Evolutionary conservation across 2,888 invertebrate species (phyloP).

Genomic region (Sarcophaga caerulescens): DNA sequence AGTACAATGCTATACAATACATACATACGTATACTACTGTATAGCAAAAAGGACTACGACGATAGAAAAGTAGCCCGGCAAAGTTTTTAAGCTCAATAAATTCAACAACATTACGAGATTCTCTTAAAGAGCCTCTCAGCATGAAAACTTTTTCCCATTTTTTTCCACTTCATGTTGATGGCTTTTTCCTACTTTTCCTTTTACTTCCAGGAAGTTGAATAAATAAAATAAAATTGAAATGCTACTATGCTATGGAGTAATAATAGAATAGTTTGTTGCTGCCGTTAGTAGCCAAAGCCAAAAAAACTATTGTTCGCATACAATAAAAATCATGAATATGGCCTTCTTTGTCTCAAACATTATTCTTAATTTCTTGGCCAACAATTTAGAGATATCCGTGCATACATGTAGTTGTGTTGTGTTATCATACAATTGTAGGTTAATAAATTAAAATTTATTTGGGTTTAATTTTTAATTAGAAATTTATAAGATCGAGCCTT

Average conservation of each 20-base stretch:
- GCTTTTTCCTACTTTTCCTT: slow-evolving; percentile 26
- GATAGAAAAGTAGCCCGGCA: slow-evolving; percentile 67
- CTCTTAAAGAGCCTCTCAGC: slow-evolving; percentile 67
- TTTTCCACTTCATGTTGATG: slow-evolving; percentile 10
- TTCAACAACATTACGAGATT: slow-evolving; percentile 70
- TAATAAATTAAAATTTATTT: no score
- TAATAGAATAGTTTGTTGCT: neutral
- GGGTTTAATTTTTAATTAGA: no score
- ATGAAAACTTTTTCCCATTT: slow-evolving; percentile 58
- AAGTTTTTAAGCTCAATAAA: slow-evolving; percentile 76
- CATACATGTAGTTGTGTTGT: no score
- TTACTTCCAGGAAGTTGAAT: slow-evolving; percentile 14
- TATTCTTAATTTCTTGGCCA: slow-evolving; percentile 63
- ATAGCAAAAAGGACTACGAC: slow-evolving; percentile 21
- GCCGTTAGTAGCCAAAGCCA: slow-evolving; percentile 14
- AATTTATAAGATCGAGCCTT: no score
- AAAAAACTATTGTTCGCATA: neutral
- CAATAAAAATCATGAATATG: neutral
- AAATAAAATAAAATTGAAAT: slow-evolving; percentile 10
- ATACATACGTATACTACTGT: neutral
- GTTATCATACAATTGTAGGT: no score
- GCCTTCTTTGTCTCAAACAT: neutral
- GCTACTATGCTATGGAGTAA: neutral
- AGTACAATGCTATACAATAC: neutral
- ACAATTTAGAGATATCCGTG: slow-evolving; percentile 59